Base-by-base conservation (phyloP, 1,140 invertebrate genomes). In the Drosophila gunungcola region DNA sequence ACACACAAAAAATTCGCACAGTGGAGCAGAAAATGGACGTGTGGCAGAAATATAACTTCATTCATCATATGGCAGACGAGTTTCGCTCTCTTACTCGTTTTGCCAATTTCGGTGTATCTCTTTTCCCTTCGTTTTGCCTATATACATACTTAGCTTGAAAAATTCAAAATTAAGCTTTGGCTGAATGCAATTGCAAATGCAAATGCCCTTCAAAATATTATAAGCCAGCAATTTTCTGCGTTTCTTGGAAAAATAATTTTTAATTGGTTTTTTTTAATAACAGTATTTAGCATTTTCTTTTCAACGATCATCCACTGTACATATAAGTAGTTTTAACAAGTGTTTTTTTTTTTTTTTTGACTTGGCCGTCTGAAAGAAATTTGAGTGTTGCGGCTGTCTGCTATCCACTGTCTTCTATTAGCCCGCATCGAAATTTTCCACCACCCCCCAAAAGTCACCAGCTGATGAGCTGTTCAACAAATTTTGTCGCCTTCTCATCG, bases 301-400 rank as follows among this genome's bases (percentile, higher is more conserved):
- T 27, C 13, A 49, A 1, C n/a, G n/a, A 49, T 16, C 2, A 49
- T 49, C 27, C 27, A 49, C 46, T 16, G 27, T 49, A 13, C 6
- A 32, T 4, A 36, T 54, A 69, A 39, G 21, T 69, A 69, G 39
- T 70, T 70, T 56, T 46, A 83, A 83, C 80, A 83, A 83, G 80
- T 82, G 80, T 72, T 83, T 81, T 81, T 81, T 38, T 70, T 64
- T 65, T 46, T 34, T 58, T 82, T 57, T 56, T 39, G 46, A 16
- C 58, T 21, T 21, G 16, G 76, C 57, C 76, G 80, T 80, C 67
- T 80, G 76, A 84, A 80, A 64, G 39, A 79, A 69, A 83, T 75
- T 82, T 73, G 29, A 58, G 51, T 25, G 36, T 38, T 63, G 36
- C 38, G 38, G 13, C 65, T 29, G 34, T 16, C 36, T 32, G 12